These are phyloP conservation scores for Ictalurus punctatus DNA, from an alignment of 2,113 vertebrate species.

Conservation along the genomic window DNA sequence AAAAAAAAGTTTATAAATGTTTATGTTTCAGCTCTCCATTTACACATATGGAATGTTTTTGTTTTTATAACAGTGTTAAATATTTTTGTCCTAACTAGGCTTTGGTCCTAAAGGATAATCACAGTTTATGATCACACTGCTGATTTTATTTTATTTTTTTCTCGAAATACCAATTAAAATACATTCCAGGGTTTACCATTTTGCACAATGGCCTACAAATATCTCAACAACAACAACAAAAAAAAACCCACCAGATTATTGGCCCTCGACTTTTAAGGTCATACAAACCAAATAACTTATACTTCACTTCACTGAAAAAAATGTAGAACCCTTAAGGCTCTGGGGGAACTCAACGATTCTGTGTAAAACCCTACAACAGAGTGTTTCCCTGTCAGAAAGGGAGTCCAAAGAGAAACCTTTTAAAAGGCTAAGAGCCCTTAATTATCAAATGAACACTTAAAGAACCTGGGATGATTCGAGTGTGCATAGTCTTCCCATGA, in stretches of 20 bases:
- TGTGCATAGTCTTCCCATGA: neutral
- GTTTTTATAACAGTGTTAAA: neutral
- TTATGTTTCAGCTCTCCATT: neutral
- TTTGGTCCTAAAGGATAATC: neutral
- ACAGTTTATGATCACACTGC: slow-evolving; percentile 4
- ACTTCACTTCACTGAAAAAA: neutral
- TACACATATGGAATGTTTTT: neutral
- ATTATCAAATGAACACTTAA: slow-evolving; percentile 28
- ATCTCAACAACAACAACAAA: too few relatives aligned
- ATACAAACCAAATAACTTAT: slow-evolving; percentile 9
- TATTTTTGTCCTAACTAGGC: neutral
- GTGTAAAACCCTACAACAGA: neutral
- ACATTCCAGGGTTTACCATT: neutral
- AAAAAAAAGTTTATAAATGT: neutral
- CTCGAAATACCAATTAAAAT: neutral
- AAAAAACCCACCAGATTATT: neutral
- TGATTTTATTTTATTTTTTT: neutral
- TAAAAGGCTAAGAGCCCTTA: neutral
- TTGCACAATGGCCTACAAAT: neutral
- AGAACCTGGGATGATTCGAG: neutral
- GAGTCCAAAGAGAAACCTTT: neutral
- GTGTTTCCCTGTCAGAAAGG: slow-evolving; percentile 7
- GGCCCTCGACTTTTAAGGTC: neutral
- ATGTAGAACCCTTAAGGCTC: neutral
- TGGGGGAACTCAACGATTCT: neutral